Evolutionary conservation across 2,888 invertebrate genomes (phyloP).

Genomic region (Lepidonotus clava): DNA sequence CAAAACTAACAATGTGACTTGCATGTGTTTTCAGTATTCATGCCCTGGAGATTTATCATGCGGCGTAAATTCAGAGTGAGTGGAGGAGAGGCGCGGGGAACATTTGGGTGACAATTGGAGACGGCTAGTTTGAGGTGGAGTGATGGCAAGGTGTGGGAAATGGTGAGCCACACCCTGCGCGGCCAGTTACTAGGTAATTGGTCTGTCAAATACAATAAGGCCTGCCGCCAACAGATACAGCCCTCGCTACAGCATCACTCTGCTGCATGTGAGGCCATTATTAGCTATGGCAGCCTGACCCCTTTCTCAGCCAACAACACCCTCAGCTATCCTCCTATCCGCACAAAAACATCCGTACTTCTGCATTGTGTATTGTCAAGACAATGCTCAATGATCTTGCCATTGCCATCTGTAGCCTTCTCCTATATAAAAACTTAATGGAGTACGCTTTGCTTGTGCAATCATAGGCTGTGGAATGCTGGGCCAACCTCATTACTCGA

Average conservation of each 20-base stretch:
- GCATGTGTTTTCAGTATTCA: background rate
- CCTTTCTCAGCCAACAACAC: too few relatives aligned
- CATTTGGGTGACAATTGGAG: too few relatives aligned
- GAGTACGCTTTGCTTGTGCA: too few relatives aligned
- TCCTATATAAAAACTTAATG: background rate
- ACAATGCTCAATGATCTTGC: background rate
- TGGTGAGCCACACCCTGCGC: background rate
- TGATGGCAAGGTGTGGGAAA: background rate
- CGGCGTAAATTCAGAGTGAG: too few relatives aligned
- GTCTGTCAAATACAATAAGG: slow-evolving; percentile 40
- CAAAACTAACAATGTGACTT: background rate
- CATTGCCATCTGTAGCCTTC: background rate
- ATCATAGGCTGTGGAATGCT: too few relatives aligned
- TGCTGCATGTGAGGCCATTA: too few relatives aligned
- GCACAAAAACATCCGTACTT: background rate
- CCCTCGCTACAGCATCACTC: background rate
- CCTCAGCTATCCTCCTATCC: too few relatives aligned
- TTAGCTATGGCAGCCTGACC: background rate
- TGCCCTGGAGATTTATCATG: background rate
- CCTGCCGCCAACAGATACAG: background rate
- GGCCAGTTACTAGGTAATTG: slow-evolving; percentile 16
- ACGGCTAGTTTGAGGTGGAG: background rate
- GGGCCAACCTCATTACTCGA: too few relatives aligned
- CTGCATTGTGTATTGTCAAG: background rate
- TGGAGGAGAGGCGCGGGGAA: too few relatives aligned